Conservation (phyloP, 2,113 vertebrate species). For the Calypte anna region DNA sequence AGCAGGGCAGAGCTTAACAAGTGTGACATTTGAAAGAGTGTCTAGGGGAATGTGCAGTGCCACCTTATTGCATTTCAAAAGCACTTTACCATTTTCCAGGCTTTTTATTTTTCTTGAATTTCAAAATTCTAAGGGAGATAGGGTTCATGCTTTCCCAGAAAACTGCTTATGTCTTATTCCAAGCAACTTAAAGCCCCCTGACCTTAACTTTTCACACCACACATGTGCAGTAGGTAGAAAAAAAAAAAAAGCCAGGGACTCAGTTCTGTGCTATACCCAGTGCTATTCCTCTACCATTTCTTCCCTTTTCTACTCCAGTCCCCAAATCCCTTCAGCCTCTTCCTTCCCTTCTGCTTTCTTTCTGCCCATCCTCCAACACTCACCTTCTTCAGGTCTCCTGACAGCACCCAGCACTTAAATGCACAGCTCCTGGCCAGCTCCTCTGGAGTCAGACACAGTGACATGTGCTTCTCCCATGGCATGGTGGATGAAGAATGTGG, state of each 20-base stretch:
- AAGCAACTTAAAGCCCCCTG: neutral
- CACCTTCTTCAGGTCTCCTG: neutral
- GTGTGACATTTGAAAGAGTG: conserved; percentile 8
- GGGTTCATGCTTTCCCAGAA: neutral
- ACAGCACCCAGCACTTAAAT: neutral
- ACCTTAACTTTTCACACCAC: neutral
- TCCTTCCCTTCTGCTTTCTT: neutral
- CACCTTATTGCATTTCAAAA: neutral
- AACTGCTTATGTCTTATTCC: neutral
- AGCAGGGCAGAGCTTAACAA: neutral
- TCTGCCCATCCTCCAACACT: neutral
- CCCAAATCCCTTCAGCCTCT: neutral
- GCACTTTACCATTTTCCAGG: neutral
- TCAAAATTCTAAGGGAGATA: neutral
- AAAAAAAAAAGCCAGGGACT: neutral
- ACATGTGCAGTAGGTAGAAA: neutral
- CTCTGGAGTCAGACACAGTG: neutral
- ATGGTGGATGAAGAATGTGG: neutral
- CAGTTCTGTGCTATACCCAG: neutral
- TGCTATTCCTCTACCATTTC: neutral
- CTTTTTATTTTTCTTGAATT: conserved; percentile 9
- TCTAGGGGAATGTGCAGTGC: neutral
- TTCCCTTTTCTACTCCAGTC: neutral
- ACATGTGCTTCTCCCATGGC: neutral
- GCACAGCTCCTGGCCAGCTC: neutral